These are phyloP conservation scores for Acropternis orthonyx DNA, from an alignment of 2,797 vertebrate species.

Conservation along the genomic window DNA sequence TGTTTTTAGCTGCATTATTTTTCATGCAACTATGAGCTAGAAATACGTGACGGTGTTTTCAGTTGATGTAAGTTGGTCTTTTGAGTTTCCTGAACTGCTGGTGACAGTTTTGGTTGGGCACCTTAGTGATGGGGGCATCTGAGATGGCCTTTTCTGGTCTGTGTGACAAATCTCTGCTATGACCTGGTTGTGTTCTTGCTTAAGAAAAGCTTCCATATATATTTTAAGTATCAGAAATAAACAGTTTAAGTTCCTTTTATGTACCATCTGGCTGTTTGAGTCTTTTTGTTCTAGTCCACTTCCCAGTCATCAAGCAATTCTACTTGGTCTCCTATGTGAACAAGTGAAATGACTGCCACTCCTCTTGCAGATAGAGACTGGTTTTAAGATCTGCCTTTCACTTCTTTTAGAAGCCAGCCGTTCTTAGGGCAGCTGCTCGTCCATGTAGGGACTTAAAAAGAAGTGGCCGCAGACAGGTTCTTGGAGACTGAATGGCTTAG, in stretches of 20 bases:
- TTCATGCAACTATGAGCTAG: background rate
- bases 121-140: background rate
- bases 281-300: background rate
- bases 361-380: background rate
- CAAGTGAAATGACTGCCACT: background rate
- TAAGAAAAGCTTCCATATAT: background rate
- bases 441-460: background rate
- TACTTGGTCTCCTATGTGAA: background rate
- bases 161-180: background rate
- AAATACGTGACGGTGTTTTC: background rate
- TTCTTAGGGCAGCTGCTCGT: background rate
- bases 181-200: background rate
- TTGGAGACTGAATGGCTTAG: background rate
- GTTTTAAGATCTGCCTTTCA: background rate
- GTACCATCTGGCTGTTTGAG: background rate
- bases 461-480: background rate
- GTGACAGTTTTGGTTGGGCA: background rate
- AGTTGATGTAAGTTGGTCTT: background rate
- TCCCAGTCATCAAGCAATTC: background rate
- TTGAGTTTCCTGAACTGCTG: background rate
- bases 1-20: background rate
- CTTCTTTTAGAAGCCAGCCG: background rate
- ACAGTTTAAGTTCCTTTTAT: background rate
- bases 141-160: background rate
- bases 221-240: background rate